Evolutionary conservation across 37 sponge, comb jelly and placozoan genomes (phyloP).

Genomic region (Geodia barretti): DNA sequence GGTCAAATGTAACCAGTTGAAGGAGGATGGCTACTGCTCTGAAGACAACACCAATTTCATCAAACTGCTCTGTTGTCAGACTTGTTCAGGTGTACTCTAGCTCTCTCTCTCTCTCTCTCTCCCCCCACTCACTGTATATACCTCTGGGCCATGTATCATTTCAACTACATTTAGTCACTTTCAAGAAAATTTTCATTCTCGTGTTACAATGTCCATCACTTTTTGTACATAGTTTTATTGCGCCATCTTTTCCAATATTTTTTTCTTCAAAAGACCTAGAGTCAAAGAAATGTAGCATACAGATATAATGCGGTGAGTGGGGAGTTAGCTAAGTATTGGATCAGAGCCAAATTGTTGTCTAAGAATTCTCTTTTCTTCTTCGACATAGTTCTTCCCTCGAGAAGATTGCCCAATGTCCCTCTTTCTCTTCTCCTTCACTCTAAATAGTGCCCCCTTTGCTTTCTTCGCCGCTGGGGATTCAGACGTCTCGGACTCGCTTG

Average conservation of each 20-base stretch:
- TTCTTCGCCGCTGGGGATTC: constrained; percentile 20
- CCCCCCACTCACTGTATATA: background rate
- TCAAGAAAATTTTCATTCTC: no score
- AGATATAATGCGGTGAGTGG: no score
- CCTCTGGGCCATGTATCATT: no score
- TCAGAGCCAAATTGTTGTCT: constrained; percentile 54
- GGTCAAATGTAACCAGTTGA: no score
- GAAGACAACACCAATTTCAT: background rate
- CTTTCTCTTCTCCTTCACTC: constrained; percentile 82
- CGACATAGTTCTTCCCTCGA: constrained; percentile 85
- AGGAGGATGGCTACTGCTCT: no score
- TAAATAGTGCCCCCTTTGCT: constrained; percentile 36
- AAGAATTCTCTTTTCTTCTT: constrained; percentile 86
- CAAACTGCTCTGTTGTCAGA: background rate
- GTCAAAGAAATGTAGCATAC: no score
- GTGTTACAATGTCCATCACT: no score
- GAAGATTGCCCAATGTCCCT: constrained; percentile 75
- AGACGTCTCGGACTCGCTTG: background rate
- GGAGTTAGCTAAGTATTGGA: background rate
- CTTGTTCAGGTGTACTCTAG: background rate
- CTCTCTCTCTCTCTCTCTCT: background rate
- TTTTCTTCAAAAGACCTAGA: no score
- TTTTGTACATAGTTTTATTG: no score
- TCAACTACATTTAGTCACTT: no score
- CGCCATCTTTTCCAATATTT: no score